These are phyloP conservation scores for Papilio helenus DNA, from an alignment of 1,140 invertebrate genomes.

Conservation along the genomic window DNA sequence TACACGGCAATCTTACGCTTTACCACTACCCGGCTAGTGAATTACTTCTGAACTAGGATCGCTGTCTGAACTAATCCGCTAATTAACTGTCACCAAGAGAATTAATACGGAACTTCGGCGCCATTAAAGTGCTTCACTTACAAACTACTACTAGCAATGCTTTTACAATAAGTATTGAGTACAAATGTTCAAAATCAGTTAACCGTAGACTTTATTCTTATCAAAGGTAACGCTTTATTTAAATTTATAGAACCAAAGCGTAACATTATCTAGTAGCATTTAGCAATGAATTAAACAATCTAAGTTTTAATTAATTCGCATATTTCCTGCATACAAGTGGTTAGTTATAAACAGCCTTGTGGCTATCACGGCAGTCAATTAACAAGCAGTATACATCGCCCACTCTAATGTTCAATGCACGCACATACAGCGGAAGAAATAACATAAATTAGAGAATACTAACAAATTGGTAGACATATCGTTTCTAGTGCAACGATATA, in stretches of 20 bases:
- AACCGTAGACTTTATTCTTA: no score
- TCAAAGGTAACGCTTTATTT: not conserved
- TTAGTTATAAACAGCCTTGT: conserved; percentile 18
- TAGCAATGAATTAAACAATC: not conserved
- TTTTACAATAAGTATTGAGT: not conserved
- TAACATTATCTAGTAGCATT: not conserved
- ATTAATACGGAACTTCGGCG: not conserved
- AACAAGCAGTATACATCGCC: not conserved
- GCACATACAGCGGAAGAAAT: conserved; percentile 9
- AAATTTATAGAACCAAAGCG: not conserved
- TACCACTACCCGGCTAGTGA: conserved; percentile 2
- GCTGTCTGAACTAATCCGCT: conserved; percentile 9
- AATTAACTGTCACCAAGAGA: conserved; percentile 18
- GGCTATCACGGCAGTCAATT: not conserved
- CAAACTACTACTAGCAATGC: not conserved
- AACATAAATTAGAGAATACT: not conserved
- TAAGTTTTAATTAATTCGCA: conserved; percentile 19
- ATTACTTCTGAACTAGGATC: not conserved
- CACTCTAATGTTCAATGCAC: conserved; percentile 29
- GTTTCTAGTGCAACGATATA: no score
- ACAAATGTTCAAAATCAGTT: no score
- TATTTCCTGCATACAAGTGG: conserved; percentile 9
- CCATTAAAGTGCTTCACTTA: not conserved
- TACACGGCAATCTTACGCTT: not conserved
- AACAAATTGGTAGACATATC: no score